phyloP scores from a whole-genome alignment of 2,888 invertebrate species.

The Pristionchus mayeri region DNA sequence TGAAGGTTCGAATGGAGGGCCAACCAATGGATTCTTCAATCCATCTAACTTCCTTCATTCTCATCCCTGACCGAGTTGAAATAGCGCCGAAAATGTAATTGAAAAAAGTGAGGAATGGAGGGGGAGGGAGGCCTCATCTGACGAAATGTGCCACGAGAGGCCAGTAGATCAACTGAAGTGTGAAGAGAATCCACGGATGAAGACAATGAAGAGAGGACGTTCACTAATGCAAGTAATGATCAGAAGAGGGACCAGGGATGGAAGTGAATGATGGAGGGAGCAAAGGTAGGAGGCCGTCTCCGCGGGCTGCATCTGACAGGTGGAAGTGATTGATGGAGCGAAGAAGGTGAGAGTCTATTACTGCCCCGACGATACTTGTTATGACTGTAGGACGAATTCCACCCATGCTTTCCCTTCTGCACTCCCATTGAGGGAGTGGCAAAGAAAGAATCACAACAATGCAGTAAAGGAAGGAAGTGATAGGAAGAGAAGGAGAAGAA shows the following conservation, averaged over 20 bases:
- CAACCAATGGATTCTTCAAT: neutral
- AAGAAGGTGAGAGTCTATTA: neutral
- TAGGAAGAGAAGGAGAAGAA: neutral
- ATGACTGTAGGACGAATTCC: neutral
- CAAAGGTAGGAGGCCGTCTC: too few relatives aligned
- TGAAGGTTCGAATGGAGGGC: too few relatives aligned
- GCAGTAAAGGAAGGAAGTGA: neutral
- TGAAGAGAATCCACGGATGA: neutral
- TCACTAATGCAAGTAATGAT: too few relatives aligned
- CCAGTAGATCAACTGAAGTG: neutral
- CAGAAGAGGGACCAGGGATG: too few relatives aligned
- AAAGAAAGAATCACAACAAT: neutral
- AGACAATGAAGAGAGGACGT: neutral
- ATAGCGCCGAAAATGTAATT: neutral
- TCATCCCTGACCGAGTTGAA: neutral
- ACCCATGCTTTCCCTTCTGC: neutral
- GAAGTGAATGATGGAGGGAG: neutral
- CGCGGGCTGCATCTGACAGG: too few relatives aligned
- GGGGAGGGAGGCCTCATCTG: neutral
- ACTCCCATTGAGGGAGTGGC: neutral
- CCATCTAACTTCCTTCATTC: neutral
- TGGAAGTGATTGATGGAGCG: neutral
- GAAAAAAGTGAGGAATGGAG: neutral
- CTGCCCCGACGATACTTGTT: neutral
- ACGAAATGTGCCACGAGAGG: neutral